Percentiles rank a stretch among this genome's conserved stretches.
phyloP scores from a whole-genome alignment of 92 coral and sea anemone species.

The Heliopora coerulea region DNA sequence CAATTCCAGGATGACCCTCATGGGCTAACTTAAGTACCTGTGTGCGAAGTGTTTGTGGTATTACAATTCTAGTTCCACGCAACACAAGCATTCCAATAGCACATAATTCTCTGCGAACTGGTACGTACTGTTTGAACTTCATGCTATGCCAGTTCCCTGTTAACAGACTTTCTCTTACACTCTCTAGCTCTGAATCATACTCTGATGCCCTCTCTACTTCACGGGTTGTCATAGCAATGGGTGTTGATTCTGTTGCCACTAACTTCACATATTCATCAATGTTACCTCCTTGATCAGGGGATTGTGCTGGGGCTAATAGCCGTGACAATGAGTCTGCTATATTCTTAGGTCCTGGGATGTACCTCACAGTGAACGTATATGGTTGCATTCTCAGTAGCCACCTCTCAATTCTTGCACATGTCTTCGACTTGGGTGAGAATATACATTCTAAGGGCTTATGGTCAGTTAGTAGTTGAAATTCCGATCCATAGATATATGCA shows the following conservation, averaged over 20 bases:
- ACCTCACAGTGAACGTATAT: background rate
- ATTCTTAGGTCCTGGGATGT: background rate
- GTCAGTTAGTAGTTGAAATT: conserved; percentile 1
- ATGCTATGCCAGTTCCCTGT: no score
- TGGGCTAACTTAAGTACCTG: no score
- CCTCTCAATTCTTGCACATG: conserved; percentile 21
- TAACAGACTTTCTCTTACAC: no score
- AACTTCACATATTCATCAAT: background rate
- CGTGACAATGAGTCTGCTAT: conserved; percentile 3
- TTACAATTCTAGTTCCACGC: no score
- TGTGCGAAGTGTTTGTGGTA: no score
- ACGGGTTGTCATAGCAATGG: no score
- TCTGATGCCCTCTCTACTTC: no score
- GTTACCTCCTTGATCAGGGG: background rate
- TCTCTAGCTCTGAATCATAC: no score
- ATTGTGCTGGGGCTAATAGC: background rate
- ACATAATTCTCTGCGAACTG: no score
- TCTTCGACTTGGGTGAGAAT: background rate
- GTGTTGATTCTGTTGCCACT: background rate
- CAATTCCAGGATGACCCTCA: no score
- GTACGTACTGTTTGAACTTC: no score
- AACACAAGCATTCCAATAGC: no score
- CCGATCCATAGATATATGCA: conserved; percentile 25
- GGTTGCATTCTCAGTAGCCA: conserved; percentile 13
- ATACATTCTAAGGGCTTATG: background rate